phyloP scores from a whole-genome alignment of 2,113 vertebrate species.

The Genyomyrus donnyi region DNA sequence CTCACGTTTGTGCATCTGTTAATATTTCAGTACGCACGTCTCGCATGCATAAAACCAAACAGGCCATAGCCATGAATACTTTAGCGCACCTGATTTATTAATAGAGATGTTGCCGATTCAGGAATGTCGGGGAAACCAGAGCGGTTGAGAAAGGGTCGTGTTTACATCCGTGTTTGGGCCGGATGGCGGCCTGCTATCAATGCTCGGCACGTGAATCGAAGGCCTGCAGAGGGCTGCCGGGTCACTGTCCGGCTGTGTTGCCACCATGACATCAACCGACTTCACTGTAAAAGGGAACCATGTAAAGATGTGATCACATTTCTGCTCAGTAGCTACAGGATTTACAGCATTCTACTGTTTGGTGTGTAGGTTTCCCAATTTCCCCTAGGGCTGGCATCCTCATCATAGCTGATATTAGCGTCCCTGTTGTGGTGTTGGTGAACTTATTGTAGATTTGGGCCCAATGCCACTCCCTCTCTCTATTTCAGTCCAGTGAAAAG shows the following conservation, averaged over 20 bases:
- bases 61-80: neutral
- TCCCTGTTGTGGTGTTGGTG: neutral
- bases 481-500: neutral
- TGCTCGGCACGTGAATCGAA: neutral
- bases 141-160: neutral
- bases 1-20: neutral
- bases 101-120: neutral
- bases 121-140: neutral
- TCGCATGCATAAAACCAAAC: constrained; percentile 1
- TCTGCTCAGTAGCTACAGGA: neutral
- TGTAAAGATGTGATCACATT: neutral
- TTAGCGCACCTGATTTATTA: neutral
- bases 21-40: neutral
- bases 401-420: neutral
- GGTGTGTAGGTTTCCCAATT: neutral
- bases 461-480: neutral
- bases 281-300: neutral
- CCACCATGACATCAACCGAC: neutral
- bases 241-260: neutral
- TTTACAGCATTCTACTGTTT: neutral
- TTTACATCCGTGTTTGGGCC: neutral
- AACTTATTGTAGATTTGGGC: neutral
- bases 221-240: neutral
- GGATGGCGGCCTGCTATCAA: neutral
- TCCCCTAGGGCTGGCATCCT: neutral